Evolutionary conservation across 2,797 vertebrate species (phyloP), one percentile per base, ranked within the genome.

Genomic region (Rhabdophis nuchalis): DNA sequence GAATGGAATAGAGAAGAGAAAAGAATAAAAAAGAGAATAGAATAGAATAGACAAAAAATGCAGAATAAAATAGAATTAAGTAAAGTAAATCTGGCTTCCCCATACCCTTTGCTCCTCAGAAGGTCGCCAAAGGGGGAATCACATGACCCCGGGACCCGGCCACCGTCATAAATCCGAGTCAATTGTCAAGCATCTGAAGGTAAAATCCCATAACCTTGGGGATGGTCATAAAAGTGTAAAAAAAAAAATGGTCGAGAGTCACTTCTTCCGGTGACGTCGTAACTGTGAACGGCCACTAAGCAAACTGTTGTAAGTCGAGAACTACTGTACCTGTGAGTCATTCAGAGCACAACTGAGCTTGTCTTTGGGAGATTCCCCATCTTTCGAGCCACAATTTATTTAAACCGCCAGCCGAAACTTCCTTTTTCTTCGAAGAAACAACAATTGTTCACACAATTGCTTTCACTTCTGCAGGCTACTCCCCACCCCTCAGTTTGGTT

Each of bases 251-350:
- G 5, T 6, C 13, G 0, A 5, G 6, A 64, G 61, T n/a, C 61
- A 1, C 29, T n/a, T 6, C 1, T n/a, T 64, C 14, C 29, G 6
- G 12, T 5, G 12, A 14, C 12, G 3, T 64, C 1, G 10, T 61
- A 60, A 1, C 8, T 10, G 27, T n/a, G 27, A 14, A n/a, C 0
- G 4, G 29, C n/a, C 61, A n/a, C 29, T 64, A 14, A 64, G n/a
- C 12, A 0, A n/a, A n/a, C 29, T 0, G 11, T n/a, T n/a, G 29
- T 64, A n/a, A 64, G 61, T 14, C 12, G 4, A n/a, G 27, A 5
- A n/a, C 12, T n/a, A 64, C n/a, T n/a, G n/a, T n/a, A n/a, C 1
- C 5, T 64, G 12, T 14, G 1, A 41, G 68, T 72, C 36, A 72
- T 41, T 10, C 16, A 72, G 32, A 32, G 9, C 18, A 20, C 2